Base-by-base conservation (phyloP, 2,797 vertebrate species). In the Acanthopagrus latus region DNA sequence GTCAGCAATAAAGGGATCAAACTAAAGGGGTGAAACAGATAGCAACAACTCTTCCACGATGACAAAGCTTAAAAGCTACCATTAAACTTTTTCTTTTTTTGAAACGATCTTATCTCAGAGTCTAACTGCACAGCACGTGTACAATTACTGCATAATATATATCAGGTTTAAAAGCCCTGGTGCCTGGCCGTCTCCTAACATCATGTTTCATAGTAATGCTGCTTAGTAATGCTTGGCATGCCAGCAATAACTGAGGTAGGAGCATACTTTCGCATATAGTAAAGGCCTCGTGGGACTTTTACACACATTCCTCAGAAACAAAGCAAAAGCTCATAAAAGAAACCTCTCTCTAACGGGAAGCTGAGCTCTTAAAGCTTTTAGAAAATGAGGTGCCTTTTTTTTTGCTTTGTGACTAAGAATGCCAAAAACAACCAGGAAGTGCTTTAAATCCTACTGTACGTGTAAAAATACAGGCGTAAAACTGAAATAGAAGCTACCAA, bases 111-210 rank as follows among this genome's bases (percentile, higher is more conserved):
- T 56, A 73, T 75, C 50, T 78, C 52, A 50, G 51, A 67, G 73
- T 71, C 44, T 71, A 78, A 78, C 74, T 55, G 62, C 67, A 72
- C 21, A 59, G 41, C 33, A 62, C 56, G 80, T 74, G 41, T 51
- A 70, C 33, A 44, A 57, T 69, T 29, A 59, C 66, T 76, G 77
- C 65, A 89, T 86, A 82, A 77, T 78, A 81, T 50, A 83, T 83
- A 38, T 44, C 67, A 78, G 65, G 25, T 76, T 83, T 93, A 76
- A 93, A 89, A 91, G 91, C 88, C 81, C 47, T 86, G 93, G 90
- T 91, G 93, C 90, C 89, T 18, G 18, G 64, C 71, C 38, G 85
- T 90, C 92, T 91, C 87, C 74, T 48, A 64, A 69, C 71, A 76
- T 63, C 83, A 87, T 71, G 68, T 73, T 81, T 81, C 82, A 89